These are phyloP conservation scores for Actinia tenebrosa DNA, from an alignment of 64 coral and sea anemone species.

Conservation along the genomic window DNA sequence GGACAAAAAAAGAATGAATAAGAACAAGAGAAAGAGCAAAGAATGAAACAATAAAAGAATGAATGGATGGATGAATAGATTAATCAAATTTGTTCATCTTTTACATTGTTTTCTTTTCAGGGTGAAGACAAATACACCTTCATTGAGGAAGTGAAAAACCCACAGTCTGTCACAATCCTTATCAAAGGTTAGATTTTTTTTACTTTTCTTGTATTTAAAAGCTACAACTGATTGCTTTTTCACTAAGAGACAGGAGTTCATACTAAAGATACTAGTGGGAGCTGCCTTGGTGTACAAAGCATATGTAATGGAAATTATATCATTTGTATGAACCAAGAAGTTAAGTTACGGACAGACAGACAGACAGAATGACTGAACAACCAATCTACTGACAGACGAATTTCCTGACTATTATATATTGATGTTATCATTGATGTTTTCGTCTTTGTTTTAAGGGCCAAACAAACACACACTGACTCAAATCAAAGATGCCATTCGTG, in stretches of 20 bases:
- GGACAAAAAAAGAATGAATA: too few species aligned
- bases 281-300: too few species aligned
- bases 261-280: too few species aligned
- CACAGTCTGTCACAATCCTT: constrained; percentile 88
- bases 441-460: constrained; percentile 44
- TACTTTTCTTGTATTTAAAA: too few species aligned
- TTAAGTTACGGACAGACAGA: too few species aligned
- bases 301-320: too few species aligned
- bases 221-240: too few species aligned
- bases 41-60: not conserved
- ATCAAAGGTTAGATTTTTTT: constrained; percentile 72
- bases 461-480: constrained; percentile 97
- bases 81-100: not conserved
- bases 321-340: too few species aligned
- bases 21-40: not conserved
- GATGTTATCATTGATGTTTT: not conserved
- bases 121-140: constrained; percentile 97
- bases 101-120: constrained; percentile 9
- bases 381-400: too few species aligned
- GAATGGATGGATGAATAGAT: not conserved
- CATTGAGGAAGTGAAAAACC: constrained; percentile 93
- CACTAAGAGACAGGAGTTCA: too few species aligned
- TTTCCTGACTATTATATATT: not conserved
- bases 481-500: constrained; percentile 96
- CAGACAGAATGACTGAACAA: too few species aligned